These are phyloP conservation scores for Drosophila anomalata DNA, from an alignment of 2,888 invertebrate species.

Conservation along the genomic window DNA sequence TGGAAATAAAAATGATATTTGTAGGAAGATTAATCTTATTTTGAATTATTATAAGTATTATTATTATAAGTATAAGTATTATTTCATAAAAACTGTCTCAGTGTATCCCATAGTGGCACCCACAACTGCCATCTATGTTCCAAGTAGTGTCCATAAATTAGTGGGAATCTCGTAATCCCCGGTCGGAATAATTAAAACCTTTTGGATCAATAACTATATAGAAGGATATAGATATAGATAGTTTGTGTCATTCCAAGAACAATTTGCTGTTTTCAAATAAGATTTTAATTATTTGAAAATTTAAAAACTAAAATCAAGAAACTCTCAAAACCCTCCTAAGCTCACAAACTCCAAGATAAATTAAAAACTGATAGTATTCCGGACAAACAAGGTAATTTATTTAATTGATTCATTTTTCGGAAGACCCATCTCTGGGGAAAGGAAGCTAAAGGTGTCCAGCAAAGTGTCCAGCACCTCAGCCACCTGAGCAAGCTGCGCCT, in stretches of 20 bases:
- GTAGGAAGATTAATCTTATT: too few species aligned
- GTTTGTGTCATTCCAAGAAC: too few species aligned
- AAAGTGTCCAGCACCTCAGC: not conserved
- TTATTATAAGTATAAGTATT: too few species aligned
- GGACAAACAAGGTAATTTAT: not conserved
- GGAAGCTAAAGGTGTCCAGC: not conserved
- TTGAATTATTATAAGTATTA: too few species aligned
- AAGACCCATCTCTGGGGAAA: not conserved
- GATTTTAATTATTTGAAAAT: too few species aligned
- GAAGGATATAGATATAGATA: too few species aligned
- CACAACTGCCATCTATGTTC: too few species aligned
- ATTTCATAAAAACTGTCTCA: not conserved
- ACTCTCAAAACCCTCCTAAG: too few species aligned
- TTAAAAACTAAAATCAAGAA: too few species aligned
- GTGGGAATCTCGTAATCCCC: constrained; percentile 3
- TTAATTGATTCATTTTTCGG: not conserved
- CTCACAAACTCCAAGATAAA: not conserved
- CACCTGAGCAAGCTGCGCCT: not conserved
- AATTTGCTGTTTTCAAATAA: too few species aligned
- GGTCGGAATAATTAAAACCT: not conserved
- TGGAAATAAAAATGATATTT: too few species aligned
- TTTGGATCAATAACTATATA: not conserved
- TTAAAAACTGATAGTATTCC: not conserved
- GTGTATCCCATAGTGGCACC: not conserved
- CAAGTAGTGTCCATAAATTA: constrained; percentile 5